phyloP scores from a whole-genome alignment of 2,797 vertebrate species.

The Mormyrus hasselquistii region DNA sequence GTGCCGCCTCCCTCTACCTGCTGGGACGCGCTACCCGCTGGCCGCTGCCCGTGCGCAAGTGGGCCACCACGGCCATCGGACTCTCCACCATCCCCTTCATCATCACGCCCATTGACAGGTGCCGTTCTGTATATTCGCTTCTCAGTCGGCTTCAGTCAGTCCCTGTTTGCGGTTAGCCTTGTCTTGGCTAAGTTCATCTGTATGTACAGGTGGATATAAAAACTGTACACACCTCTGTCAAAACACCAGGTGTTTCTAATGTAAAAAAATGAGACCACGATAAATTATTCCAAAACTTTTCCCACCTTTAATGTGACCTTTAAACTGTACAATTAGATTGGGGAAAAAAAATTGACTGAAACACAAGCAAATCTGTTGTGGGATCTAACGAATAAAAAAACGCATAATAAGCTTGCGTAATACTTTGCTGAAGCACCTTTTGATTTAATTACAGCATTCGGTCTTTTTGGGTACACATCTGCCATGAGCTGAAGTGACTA shows the following conservation, averaged over 20 bases:
- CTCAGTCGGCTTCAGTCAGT: background rate
- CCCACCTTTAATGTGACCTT: background rate
- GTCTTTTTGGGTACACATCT: background rate
- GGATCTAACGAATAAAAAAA: background rate
- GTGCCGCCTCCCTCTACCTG: constrained; percentile 75
- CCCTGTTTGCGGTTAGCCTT: background rate
- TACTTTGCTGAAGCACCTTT: background rate
- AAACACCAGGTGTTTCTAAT: background rate
- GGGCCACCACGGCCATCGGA: constrained; percentile 85
- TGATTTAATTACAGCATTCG: background rate
- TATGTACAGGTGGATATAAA: background rate
- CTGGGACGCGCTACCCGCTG: constrained; percentile 73
- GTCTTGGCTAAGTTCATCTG: background rate
- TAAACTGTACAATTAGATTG: background rate
- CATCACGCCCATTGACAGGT: constrained; percentile 94
- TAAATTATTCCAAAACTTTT: background rate
- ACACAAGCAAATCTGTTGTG: background rate
- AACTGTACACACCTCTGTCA: background rate
- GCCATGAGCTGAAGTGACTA: background rate
- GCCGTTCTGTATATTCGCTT: constrained; percentile 17
- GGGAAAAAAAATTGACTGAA: background rate
- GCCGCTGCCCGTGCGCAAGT: constrained; percentile 81
- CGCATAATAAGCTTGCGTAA: background rate
- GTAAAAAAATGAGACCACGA: background rate
- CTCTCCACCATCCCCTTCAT: constrained; percentile 89